phyloP scores from a whole-genome alignment of 2,113 vertebrate species.

The Phalacrocorax carbo region DNA sequence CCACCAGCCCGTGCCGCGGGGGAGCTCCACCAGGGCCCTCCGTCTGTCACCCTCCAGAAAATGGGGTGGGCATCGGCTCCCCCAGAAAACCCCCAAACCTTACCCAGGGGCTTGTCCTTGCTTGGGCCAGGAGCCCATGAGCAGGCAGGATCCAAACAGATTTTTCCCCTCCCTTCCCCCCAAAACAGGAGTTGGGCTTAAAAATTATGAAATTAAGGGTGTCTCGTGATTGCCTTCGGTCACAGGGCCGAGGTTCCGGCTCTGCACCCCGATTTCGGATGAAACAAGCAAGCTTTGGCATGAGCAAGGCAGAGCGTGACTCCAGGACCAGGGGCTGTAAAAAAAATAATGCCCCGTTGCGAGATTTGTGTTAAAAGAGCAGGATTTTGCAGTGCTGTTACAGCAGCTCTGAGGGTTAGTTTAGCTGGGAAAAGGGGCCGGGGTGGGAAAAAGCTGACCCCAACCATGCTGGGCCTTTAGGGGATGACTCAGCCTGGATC shows the following conservation, averaged over 20 bases:
- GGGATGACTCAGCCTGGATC: neutral
- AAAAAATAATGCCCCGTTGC: fast-evolving
- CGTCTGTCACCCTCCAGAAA: neutral
- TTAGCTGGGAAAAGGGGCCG: neutral
- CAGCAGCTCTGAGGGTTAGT: neutral
- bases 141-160: neutral
- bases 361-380: neutral
- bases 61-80: fast-evolving
- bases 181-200: neutral
- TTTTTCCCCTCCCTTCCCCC: neutral
- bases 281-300: fast-evolving
- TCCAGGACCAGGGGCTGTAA: neutral
- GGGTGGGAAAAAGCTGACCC: neutral
- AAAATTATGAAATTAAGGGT: fast-evolving
- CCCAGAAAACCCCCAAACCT: neutral
- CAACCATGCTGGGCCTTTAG: fast-evolving
- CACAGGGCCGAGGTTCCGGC: fast-evolving
- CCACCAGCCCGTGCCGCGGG: fast-evolving
- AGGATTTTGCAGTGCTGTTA: neutral
- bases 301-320: neutral
- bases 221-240: fast-evolving
- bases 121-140: neutral
- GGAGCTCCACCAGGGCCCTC: neutral
- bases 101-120: no score
- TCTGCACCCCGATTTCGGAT: neutral